Evolutionary conservation across 2,113 vertebrate species (phyloP), one percentile per base, ranked within the genome.

Genomic region (Heterotilapia buettikoferi): DNA sequence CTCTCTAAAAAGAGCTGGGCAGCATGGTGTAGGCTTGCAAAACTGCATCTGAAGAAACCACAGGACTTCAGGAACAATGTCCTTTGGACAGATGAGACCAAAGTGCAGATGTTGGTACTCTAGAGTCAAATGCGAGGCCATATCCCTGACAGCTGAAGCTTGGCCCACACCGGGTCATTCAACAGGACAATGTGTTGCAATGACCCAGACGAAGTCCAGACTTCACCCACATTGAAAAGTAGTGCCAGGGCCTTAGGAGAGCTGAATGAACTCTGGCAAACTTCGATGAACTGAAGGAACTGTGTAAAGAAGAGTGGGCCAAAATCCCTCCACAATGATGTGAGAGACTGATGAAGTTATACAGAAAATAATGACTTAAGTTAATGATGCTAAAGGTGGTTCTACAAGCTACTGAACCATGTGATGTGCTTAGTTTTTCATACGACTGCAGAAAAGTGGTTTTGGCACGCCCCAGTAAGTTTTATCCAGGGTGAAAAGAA

Each of bases 1-100:
- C 33, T 8, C 61, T 68, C 61, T 68, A 38, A 68, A 68, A 68
- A 68, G 33, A 66, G 61, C 61, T 38, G 61, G 33, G 61, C 33
- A 66, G 33, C 61, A 38, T 0, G 33, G 61, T 66, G 19, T 66
- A 66, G 33, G 33, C 61, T 68, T 68, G 61, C 61, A 38, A 68
- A 11, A 38, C 61, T 38, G 61, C 19, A 38, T 68, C 61, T 38
- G 33, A 68, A 38, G 33, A 68, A 73, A 45, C 40, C 68, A 73
- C 68, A 45, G 13, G 68, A 73, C 8, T 45, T 45, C 61, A 21
- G 6, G 40, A 45, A 45, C 40, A 73, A 43, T 45, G 19, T 38
- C 61, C 6, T 66, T 21, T 66, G 61, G 6, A 68, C 33, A 68
- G 3, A 66, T 21, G 61, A 68, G 33, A 68, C 61, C 19, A 38